phyloP scores from a whole-genome alignment of 2,797 vertebrate species.

The Sardinella longiceps region DNA sequence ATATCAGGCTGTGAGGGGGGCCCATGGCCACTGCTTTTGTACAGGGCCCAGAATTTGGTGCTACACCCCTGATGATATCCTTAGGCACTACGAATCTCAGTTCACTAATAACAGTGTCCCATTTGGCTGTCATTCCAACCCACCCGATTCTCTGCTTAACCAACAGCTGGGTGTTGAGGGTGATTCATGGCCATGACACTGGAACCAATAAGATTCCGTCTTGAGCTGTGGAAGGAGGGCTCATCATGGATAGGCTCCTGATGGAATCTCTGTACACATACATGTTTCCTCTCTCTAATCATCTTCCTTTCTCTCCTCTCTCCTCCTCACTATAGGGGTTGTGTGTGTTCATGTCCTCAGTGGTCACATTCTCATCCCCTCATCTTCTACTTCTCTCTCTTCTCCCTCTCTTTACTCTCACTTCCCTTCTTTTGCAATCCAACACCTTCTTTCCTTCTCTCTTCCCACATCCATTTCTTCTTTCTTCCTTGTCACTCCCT shows the following conservation, averaged over 20 bases:
- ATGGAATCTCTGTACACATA: not conserved
- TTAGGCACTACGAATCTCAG: too few species aligned
- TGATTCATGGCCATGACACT: slow-evolving; percentile 34
- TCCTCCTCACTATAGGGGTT: not conserved
- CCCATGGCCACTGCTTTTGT: too few species aligned
- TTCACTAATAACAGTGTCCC: not conserved
- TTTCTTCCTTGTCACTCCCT: not conserved
- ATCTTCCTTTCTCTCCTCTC: not conserved
- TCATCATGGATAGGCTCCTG: not conserved
- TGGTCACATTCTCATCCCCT: not conserved
- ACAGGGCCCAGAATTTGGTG: too few species aligned
- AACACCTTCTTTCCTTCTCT: not conserved
- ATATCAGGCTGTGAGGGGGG: too few species aligned
- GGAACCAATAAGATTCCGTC: not conserved
- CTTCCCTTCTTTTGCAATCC: not conserved
- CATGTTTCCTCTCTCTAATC: not conserved
- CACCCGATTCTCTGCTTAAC: slow-evolving; percentile 16
- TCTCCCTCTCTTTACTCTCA: not conserved
- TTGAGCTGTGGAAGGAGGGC: not conserved
- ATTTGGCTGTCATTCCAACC: not conserved
- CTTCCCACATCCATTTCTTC: not conserved
- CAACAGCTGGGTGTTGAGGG: slow-evolving; percentile 52
- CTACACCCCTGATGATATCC: too few species aligned
- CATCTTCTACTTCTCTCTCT: not conserved
- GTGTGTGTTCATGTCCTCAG: not conserved